phyloP scores from a whole-genome alignment of 2,888 invertebrate genomes.

The Artemia sp. region DNA sequence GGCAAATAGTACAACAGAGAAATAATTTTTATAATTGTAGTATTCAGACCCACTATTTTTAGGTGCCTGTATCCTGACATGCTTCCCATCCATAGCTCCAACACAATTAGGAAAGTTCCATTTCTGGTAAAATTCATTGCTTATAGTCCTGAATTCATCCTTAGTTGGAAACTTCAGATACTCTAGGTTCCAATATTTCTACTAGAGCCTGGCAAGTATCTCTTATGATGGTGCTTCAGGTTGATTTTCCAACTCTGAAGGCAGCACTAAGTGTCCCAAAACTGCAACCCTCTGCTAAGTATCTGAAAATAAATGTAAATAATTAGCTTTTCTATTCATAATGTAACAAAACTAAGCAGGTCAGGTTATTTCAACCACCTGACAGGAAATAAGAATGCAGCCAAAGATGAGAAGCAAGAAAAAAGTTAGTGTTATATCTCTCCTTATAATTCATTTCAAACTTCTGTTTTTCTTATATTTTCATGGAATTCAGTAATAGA shows the following conservation, averaged over 20 bases:
- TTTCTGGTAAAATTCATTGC: background rate
- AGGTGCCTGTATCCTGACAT: background rate
- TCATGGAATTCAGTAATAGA: too few species aligned
- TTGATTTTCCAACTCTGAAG: background rate
- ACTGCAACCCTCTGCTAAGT: slow-evolving; percentile 2
- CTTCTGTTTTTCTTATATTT: too few species aligned
- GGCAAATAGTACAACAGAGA: too few species aligned
- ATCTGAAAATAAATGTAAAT: background rate
- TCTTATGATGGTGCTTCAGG: background rate
- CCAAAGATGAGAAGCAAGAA: too few species aligned
- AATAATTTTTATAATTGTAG: too few species aligned
- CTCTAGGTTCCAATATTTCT: background rate
- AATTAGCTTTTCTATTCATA: background rate
- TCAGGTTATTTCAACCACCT: background rate
- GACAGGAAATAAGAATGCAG: background rate
- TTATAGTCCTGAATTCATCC: background rate
- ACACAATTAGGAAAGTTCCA: background rate
- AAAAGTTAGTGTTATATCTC: too few species aligned
- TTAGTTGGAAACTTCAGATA: background rate
- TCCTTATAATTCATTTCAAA: too few species aligned
- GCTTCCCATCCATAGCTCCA: background rate
- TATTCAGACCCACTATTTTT: too few species aligned
- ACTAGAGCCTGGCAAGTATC: background rate
- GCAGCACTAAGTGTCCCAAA: slow-evolving; percentile 1
- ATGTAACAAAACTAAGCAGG: background rate